Base-by-base conservation (phyloP, 2,113 vertebrate genomes). In the Dissostichus mawsoni region DNA sequence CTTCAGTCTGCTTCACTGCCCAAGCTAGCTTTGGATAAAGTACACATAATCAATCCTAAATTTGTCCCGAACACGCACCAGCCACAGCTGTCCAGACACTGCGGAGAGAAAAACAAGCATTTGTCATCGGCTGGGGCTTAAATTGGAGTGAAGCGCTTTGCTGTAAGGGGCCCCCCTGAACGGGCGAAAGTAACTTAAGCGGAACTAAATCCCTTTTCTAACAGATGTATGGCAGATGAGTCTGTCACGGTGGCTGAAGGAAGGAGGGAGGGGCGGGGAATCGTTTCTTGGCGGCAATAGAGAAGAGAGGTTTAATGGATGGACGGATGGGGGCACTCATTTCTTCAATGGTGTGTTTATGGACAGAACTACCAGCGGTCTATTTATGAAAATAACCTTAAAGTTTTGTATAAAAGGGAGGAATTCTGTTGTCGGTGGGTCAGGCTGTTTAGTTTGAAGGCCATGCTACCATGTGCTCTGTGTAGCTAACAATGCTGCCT, bases 191-290 rank as follows among this genome's bases (percentile, higher is more conserved):
- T 78, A 91, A 92, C 81, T 87, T 92, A 92, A 88, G 90, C 84
- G 51, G 82, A 91, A 83, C 87, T 92, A 94, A 93, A 92, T 92
- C 92, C 90, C 78, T 86, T 80, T 87, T 76, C 81, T 89, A 90
- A 91, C 92, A 94, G 91, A 92, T 93, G 92, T 91, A 89, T 82
- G 87, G 89, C 89, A 93, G 93, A 93, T 93, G 93, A 91, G 84
- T 80, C 89, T 48, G 69, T 87, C 84, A 79, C 86, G 87, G 78
- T 76, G 78, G 81, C 88, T 85, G 88, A 64, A 72, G 88, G 74
- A 79, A 47, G 50, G 78, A 78, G 50, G 55, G 83, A 16, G 63
- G 78, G 64, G 69, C 5, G 58, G 41, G 45, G 41, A 59, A 56
- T 58, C 65, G 25, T 18, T 33, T 33, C 65, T 67, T 52, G 25